phyloP scores from a whole-genome alignment of 2,797 vertebrate species.

The Sebastes hopkinsi region DNA sequence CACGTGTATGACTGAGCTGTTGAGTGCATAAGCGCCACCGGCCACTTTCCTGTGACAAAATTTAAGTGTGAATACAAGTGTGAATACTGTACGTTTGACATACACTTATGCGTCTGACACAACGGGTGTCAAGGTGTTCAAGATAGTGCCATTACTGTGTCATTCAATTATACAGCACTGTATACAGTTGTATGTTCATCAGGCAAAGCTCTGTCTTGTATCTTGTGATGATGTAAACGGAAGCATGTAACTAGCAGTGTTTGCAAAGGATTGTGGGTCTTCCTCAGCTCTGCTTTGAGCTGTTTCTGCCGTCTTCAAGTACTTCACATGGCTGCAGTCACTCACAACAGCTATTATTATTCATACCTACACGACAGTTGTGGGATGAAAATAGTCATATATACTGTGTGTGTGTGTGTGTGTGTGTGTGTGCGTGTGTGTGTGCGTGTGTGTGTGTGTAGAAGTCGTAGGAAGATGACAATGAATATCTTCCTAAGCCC shows the following conservation, averaged over 20 bases:
- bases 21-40: neutral
- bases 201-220: neutral
- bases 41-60: neutral
- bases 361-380: neutral
- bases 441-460: neutral
- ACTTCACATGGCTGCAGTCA: neutral
- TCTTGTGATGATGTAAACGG: neutral
- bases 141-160: neutral
- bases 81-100: neutral
- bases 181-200: neutral
- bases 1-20: slow-evolving; percentile 14
- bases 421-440: neutral
- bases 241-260: neutral
- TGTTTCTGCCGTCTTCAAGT: neutral
- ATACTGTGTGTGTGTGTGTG: neutral
- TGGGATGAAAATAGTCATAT: neutral
- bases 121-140: neutral
- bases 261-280: neutral
- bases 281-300: neutral
- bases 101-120: accelerated
- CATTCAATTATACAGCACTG: neutral
- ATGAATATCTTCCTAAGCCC: neutral
- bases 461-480: neutral
- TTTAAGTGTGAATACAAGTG: neutral
- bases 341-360: too few species aligned